Conservation (phyloP, 2,797 vertebrate species). For the Tapirus indicus region DNA sequence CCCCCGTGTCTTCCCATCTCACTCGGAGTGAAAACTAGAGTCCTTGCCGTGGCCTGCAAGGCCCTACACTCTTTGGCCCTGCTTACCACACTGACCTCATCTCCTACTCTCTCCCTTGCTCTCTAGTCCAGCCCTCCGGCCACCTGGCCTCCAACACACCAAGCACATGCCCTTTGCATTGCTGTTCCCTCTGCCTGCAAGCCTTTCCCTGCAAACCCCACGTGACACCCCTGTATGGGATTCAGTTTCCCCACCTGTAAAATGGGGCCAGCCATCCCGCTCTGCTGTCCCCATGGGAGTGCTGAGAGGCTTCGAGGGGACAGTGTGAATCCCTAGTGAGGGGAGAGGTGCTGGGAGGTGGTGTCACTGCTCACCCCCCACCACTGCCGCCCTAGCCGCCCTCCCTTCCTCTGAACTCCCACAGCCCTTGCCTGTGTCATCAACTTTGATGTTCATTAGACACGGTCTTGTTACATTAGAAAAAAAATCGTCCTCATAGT, state of each 20-base stretch:
- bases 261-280: too few relatives aligned
- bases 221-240: rapidly evolving
- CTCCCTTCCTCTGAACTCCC: too few relatives aligned
- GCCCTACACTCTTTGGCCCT: background rate
- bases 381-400: too few relatives aligned
- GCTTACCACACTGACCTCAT: background rate
- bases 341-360: too few relatives aligned
- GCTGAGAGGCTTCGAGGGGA: too few relatives aligned
- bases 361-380: too few relatives aligned
- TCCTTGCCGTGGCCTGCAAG: background rate
- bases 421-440: too few relatives aligned
- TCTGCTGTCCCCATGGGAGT: too few relatives aligned
- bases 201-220: background rate
- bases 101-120: background rate
- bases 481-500: background rate
- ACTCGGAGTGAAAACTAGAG: background rate
- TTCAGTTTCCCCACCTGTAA: too few relatives aligned
- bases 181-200: background rate
- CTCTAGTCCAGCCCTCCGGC: background rate
- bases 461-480: too few relatives aligned
- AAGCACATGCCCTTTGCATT: rapidly evolving
- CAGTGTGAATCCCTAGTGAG: too few relatives aligned
- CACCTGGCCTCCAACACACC: background rate
- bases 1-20: background rate
- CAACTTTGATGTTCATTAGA: too few relatives aligned